Percentiles rank a stretch among this genome's conserved stretches.
Conservation (phyloP, 2,113 vertebrate species). For the Indri indri region DNA sequence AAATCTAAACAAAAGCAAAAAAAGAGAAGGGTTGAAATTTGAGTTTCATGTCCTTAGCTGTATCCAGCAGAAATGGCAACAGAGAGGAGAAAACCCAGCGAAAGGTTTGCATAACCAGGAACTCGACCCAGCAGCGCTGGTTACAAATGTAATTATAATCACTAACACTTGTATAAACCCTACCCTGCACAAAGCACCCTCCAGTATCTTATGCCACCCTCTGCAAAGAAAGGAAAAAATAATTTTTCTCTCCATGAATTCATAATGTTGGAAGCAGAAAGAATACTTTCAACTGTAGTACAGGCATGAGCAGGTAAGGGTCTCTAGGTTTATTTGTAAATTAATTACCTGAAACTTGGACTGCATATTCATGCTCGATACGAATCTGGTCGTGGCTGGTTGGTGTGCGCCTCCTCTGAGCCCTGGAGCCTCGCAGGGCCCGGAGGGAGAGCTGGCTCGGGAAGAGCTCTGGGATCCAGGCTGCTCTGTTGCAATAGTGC, state of each 20-base stretch:
- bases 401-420: neutral
- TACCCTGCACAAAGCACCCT: slow-evolving; percentile 12
- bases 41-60: slow-evolving; percentile 38
- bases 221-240: slow-evolving; percentile 35
- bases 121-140: neutral
- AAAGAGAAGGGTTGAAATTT: neutral
- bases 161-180: slow-evolving; percentile 74
- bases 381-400: neutral
- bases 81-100: slow-evolving; percentile 30
- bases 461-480: neutral
- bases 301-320: neutral
- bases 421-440: neutral
- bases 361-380: neutral
- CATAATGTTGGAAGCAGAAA: neutral
- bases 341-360: neutral
- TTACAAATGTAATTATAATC: slow-evolving; percentile 62
- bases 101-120: slow-evolving; percentile 57
- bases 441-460: neutral
- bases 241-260: slow-evolving; percentile 6
- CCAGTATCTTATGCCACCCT: slow-evolving; percentile 39
- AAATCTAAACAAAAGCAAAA: slow-evolving; percentile 28
- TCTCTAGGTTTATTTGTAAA: neutral
- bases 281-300: neutral
- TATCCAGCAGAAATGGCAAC: slow-evolving; percentile 32
- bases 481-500: neutral